These are phyloP conservation scores for Acrobasis suavella DNA, from an alignment of 2,888 invertebrate genomes.

Conservation along the genomic window DNA sequence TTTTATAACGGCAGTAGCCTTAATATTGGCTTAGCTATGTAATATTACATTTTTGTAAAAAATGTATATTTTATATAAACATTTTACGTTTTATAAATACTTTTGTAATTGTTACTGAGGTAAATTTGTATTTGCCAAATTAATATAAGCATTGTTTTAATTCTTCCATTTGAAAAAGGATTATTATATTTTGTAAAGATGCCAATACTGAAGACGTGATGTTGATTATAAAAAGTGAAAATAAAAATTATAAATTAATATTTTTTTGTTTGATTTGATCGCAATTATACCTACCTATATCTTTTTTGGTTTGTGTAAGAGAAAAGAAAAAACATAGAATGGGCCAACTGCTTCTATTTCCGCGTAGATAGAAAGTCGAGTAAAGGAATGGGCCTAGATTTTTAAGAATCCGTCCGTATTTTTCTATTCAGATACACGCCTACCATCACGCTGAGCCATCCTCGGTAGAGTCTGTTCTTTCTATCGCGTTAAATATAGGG, in stretches of 20 bases:
- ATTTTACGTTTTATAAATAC: constrained; percentile 69
- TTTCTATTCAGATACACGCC: too few relatives aligned
- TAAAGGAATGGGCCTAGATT: too few relatives aligned
- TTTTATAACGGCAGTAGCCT: constrained; percentile 67
- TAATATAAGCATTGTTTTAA: constrained; percentile 76
- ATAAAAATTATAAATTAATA: constrained; percentile 77
- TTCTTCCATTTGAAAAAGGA: constrained; percentile 76
- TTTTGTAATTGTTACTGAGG: constrained; percentile 70
- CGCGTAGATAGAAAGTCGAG: too few relatives aligned
- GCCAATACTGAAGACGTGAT: constrained; percentile 67
- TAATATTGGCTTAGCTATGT: constrained; percentile 55
- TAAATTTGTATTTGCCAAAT: constrained; percentile 80
- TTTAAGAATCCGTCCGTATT: too few relatives aligned
- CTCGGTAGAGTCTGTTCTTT: too few relatives aligned
- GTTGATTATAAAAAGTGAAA: constrained; percentile 76
- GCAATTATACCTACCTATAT: too few relatives aligned
- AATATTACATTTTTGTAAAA: constrained; percentile 76
- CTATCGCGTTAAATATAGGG: too few relatives aligned
- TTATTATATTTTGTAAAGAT: constrained; percentile 79
- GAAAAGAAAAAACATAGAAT: too few relatives aligned
- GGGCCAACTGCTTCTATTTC: too few relatives aligned
- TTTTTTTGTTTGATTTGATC: constrained; percentile 55
- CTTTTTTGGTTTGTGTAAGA: too few relatives aligned
- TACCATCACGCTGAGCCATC: too few relatives aligned
- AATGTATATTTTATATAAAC: constrained; percentile 77